A percentile compares a stretch with the other conserved stretches of the same genome.
Evolutionary conservation across 2,113 vertebrate genomes (phyloP).

Genomic region (Trogon melanurus): DNA sequence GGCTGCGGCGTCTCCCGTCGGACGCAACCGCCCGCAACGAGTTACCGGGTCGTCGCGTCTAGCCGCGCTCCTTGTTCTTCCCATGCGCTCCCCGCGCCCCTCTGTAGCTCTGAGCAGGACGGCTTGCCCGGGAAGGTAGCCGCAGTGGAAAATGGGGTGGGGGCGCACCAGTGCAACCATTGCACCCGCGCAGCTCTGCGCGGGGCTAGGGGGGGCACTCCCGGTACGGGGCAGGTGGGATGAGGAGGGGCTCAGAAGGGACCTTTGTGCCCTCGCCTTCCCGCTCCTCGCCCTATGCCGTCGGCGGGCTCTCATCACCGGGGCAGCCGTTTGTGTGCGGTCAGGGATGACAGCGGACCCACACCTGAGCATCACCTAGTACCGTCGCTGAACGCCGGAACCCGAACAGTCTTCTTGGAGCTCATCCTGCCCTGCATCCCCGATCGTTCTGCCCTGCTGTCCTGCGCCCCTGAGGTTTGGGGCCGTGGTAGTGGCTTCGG

Average conservation of each 20-base stretch:
- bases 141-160: not conserved
- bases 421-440: not conserved
- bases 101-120: not conserved
- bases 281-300: not conserved
- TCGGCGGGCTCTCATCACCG: no score
- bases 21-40: not conserved
- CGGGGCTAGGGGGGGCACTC: not conserved
- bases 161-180: no score
- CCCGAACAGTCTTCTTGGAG: not conserved
- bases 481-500: accelerated
- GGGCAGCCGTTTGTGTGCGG: not conserved
- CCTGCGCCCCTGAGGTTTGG: not conserved
- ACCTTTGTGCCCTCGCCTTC: not conserved
- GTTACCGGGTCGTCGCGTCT: not conserved
- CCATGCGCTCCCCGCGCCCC: no score
- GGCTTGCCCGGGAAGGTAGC: not conserved
- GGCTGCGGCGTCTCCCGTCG: not conserved
- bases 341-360: not conserved
- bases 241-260: not conserved
- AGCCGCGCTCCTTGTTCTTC: not conserved
- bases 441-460: not conserved
- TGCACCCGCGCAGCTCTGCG: not conserved
- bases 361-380: not conserved
- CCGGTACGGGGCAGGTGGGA: no score
- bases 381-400: not conserved